phyloP scores from a whole-genome alignment of 2,113 vertebrate genomes.

The Syngnathoides biaculeatus region DNA sequence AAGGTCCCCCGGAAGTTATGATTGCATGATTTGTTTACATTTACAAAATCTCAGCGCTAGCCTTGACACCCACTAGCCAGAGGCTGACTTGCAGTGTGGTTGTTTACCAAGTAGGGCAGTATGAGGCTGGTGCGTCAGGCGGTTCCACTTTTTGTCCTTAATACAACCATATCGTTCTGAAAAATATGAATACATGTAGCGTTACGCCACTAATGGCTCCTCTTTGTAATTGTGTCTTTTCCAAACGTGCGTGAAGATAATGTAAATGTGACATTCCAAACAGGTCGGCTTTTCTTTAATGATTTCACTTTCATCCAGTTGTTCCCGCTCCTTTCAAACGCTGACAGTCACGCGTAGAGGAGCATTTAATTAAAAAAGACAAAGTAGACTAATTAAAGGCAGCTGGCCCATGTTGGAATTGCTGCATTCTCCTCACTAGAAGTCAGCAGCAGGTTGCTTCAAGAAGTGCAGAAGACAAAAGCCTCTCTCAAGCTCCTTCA shows the following conservation, averaged over 20 bases:
- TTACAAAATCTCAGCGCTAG: too few relatives aligned
- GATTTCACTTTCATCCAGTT: slow-evolving; percentile 40
- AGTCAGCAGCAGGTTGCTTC: slow-evolving; percentile 15
- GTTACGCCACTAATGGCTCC: not conserved
- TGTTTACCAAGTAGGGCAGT: not conserved
- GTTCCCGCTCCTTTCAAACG: slow-evolving; percentile 35
- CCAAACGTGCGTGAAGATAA: slow-evolving; percentile 27
- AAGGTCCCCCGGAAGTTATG: too few relatives aligned
- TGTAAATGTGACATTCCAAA: slow-evolving; percentile 41
- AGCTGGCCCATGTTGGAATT: slow-evolving; percentile 29
- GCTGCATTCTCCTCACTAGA: not conserved
- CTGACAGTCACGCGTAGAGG: slow-evolving; percentile 38
- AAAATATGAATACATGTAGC: not conserved
- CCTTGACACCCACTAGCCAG: not conserved
- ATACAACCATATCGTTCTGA: not conserved
- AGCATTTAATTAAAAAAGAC: slow-evolving; percentile 56
- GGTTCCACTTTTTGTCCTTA: not conserved
- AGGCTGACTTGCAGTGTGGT: not conserved
- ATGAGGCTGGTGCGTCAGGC: not conserved
- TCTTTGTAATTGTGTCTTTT: slow-evolving; percentile 11
- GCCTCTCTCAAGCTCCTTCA: slow-evolving; percentile 38
- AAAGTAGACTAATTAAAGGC: slow-evolving; percentile 57
- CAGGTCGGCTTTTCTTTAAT: slow-evolving; percentile 14
- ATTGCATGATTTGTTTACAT: too few relatives aligned
- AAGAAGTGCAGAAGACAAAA: slow-evolving; percentile 28